A percentile compares a stretch with the other conserved stretches of the same genome.
phyloP scores from a whole-genome alignment of 1,140 invertebrate genomes.

The Holotrichia oblita region DNA sequence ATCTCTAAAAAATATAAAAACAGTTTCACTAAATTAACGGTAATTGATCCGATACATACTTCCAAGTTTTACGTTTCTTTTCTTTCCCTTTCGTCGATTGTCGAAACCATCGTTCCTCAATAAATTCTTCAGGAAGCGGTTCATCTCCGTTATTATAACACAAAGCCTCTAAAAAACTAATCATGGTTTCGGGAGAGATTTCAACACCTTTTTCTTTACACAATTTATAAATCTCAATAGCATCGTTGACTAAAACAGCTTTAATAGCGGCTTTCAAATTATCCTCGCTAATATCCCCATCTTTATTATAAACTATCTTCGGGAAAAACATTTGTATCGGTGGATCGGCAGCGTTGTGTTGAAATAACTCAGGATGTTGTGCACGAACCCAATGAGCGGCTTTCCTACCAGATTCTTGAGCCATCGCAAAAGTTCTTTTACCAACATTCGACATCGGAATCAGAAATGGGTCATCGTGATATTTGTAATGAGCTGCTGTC shows the following conservation, averaged over 20 bases:
- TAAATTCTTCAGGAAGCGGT: constrained; percentile 69
- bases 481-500: constrained; percentile 87
- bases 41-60: constrained; percentile 63
- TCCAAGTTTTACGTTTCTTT: constrained; percentile 75
- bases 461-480: constrained; percentile 89
- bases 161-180: constrained; percentile 81
- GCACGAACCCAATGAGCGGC: constrained; percentile 85
- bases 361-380: constrained; percentile 80
- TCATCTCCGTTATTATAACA: constrained; percentile 84
- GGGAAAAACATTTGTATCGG: constrained; percentile 76
- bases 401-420: constrained; percentile 86
- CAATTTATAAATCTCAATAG: constrained; percentile 77
- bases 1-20: constrained; percentile 63
- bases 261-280: constrained; percentile 73
- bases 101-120: constrained; percentile 83
- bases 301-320: constrained; percentile 73
- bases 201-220: constrained; percentile 70
- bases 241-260: constrained; percentile 72
- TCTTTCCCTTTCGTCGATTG: constrained; percentile 63
- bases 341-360: constrained; percentile 77
- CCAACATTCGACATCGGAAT: constrained; percentile 79
- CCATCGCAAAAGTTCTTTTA: constrained; percentile 79
- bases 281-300: constrained; percentile 73
- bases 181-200: constrained; percentile 70
- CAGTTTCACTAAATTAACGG: background rate